Percentiles rank a stretch among this genome's conserved stretches.
phyloP scores from a whole-genome alignment of 2,888 invertebrate genomes.

The Drosophila testacea region DNA sequence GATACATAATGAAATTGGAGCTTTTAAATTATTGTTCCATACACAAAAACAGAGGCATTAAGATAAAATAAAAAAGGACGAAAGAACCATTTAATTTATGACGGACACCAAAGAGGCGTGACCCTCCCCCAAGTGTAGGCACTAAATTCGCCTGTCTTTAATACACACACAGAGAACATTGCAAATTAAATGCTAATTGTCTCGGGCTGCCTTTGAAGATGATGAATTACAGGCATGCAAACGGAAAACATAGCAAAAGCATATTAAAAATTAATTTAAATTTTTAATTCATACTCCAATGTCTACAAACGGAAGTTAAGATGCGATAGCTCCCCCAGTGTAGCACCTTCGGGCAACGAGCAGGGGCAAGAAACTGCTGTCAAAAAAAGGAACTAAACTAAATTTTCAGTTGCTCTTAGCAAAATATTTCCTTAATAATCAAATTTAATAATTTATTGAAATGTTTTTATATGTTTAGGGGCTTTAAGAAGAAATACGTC shows the following conservation, averaged over 20 bases:
- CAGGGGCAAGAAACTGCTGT: background rate
- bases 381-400: background rate
- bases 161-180: conserved; percentile 41
- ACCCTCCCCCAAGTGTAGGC: conserved; percentile 5
- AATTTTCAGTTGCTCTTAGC: background rate
- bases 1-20: conserved; percentile 63
- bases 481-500: no score
- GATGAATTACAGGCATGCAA: conserved; percentile 52
- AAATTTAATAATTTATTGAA: no score
- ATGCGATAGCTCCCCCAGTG: background rate
- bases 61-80: conserved; percentile 63
- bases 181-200: conserved; percentile 77
- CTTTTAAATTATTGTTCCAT: conserved; percentile 66
- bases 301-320: conserved; percentile 34
- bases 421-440: no score
- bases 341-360: background rate
- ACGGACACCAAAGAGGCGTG: conserved; percentile 35
- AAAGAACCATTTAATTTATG: conserved; percentile 68
- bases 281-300: conserved; percentile 64
- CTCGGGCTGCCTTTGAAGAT: conserved; percentile 64
- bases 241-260: conserved; percentile 21
- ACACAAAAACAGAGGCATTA: conserved; percentile 46
- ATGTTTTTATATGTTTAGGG: no score
- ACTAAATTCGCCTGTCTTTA: conserved; percentile 36
- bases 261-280: conserved; percentile 76